Percentiles rank a stretch among this genome's conserved stretches.
phyloP scores from a whole-genome alignment of 2,888 invertebrate genomes.

The Syritta pipiens region DNA sequence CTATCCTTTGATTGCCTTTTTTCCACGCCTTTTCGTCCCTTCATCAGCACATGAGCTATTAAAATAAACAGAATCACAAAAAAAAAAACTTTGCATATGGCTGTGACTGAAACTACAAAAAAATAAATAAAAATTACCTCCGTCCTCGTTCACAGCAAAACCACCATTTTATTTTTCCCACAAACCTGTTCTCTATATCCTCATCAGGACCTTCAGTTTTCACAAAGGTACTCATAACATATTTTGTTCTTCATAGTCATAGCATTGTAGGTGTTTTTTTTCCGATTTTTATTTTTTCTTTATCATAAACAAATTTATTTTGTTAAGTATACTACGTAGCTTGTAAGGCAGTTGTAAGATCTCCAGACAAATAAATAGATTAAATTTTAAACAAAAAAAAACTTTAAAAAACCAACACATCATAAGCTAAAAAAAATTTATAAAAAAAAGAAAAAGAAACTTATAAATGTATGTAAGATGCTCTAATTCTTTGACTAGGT shows the following conservation, averaged over 20 bases:
- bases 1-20: too few species aligned
- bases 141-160: conserved; percentile 8
- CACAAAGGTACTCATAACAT: conserved; percentile 18
- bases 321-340: conserved; percentile 41
- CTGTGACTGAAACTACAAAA: conserved; percentile 38
- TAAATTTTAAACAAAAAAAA: conserved; percentile 40
- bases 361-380: conserved; percentile 69
- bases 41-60: too few species aligned
- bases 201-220: neutral
- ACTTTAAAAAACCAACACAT: neutral
- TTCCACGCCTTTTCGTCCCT: too few species aligned
- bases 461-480: conserved; percentile 6
- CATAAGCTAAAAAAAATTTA: conserved; percentile 11
- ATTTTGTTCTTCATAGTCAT: conserved; percentile 52
- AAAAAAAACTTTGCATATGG: too few species aligned
- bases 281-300: neutral
- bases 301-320: conserved; percentile 5
- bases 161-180: too few species aligned
- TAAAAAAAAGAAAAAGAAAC: conserved; percentile 3
- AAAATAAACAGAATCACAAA: too few species aligned
- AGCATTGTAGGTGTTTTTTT: conserved; percentile 58
- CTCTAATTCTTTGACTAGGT: conserved; percentile 28
- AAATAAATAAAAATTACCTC: conserved; percentile 18
- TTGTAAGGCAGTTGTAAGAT: conserved; percentile 66
- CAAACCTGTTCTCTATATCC: conserved; percentile 27